These are phyloP conservation scores for Desmophyllum pertusum DNA, from an alignment of 92 coral and sea anemone genomes.

Conservation along the genomic window DNA sequence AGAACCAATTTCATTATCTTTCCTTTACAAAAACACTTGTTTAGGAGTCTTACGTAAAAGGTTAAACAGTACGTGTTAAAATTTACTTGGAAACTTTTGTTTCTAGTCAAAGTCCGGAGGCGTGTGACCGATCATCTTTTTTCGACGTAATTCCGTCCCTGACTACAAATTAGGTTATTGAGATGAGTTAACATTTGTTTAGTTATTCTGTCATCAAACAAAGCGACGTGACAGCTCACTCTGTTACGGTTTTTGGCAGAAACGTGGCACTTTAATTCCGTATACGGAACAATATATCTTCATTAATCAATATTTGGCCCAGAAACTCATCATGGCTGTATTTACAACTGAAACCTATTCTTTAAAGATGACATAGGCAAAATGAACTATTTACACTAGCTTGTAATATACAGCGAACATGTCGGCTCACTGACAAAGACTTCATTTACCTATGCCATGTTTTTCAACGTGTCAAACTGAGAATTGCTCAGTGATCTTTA, in stretches of 20 bases:
- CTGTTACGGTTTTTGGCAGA: conserved; percentile 26
- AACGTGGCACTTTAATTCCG: conserved; percentile 21
- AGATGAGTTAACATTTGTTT: conserved; percentile 29
- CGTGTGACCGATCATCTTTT: neutral
- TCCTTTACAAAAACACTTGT: neutral
- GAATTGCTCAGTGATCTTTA: neutral
- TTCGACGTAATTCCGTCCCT: neutral
- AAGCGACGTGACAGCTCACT: neutral
- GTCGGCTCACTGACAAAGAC: neutral
- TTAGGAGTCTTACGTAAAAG: neutral
- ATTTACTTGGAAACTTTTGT: neutral
- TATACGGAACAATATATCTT: neutral
- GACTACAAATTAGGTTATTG: conserved; percentile 12
- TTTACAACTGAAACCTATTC: conserved; percentile 6
- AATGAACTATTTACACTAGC: conserved; percentile 3
- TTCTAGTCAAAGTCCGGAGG: neutral
- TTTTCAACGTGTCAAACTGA: neutral
- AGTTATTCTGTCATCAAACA: conserved; percentile 33
- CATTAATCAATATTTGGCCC: conserved; percentile 5
- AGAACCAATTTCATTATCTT: neutral
- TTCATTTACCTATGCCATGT: neutral
- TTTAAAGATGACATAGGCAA: conserved; percentile 6
- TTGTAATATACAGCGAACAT: neutral
- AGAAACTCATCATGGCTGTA: neutral
- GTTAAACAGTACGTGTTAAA: neutral